phyloP scores from a whole-genome alignment of 2,888 invertebrate genomes.

The Caradrina clavipalpis region DNA sequence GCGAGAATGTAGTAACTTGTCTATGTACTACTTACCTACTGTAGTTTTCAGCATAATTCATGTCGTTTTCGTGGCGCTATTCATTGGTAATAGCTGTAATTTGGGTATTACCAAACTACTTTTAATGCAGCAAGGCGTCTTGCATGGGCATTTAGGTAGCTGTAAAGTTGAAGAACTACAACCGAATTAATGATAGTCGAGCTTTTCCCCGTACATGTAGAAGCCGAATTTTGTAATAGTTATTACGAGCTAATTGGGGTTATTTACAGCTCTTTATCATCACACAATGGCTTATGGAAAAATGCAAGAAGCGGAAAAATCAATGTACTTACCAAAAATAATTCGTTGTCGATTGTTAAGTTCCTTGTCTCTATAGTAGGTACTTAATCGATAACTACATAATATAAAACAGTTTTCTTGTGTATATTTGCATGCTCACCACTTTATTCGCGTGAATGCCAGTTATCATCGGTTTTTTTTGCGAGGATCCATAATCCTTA shows the following conservation, averaged over 20 bases:
- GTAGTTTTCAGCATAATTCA: constrained; percentile 4
- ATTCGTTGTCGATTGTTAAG: constrained; percentile 24
- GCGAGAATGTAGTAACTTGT: neutral
- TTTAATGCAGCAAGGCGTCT: constrained; percentile 53
- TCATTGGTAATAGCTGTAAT: constrained; percentile 40
- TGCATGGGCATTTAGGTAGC: constrained; percentile 22
- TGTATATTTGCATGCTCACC: neutral
- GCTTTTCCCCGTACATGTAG: constrained; percentile 18
- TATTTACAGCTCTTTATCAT: constrained; percentile 18
- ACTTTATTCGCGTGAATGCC: no score
- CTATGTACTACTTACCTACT: neutral
- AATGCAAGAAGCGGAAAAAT: constrained; percentile 39
- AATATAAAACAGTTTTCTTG: constrained; percentile 32
- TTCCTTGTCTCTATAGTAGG: constrained; percentile 12
- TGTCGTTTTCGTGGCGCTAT: constrained; percentile 17
- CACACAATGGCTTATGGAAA: constrained; percentile 20
- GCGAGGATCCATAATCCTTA: no score
- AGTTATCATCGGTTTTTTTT: no score
- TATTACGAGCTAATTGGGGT: constrained; percentile 31
- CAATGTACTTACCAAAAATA: constrained; percentile 23
- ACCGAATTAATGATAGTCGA: constrained; percentile 33
- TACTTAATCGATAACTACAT: constrained; percentile 21
- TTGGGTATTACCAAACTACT: constrained; percentile 49
- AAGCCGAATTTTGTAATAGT: constrained; percentile 32
- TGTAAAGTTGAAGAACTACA: constrained; percentile 34